Percentiles rank a stretch among this genome's conserved stretches.
These are phyloP conservation scores for Fregetta grallaria DNA, from an alignment of 2,113 vertebrate species.

Conservation along the genomic window DNA sequence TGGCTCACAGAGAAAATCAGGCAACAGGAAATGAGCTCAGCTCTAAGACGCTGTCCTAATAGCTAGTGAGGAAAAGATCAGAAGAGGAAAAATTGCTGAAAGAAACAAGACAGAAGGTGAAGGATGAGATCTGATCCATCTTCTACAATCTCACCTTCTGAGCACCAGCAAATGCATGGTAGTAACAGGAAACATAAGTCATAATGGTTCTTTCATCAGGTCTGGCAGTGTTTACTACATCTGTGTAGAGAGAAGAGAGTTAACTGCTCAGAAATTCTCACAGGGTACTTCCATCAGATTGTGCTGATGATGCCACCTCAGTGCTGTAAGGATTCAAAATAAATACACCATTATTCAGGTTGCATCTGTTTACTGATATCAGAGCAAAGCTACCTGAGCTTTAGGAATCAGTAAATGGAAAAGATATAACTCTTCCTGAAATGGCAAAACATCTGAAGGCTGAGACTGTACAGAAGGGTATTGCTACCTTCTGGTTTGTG, in stretches of 20 bases:
- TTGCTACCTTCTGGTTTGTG: not conserved
- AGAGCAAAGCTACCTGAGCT: not conserved
- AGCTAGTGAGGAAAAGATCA: not conserved
- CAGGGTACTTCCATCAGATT: not conserved
- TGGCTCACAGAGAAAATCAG: conserved; percentile 27
- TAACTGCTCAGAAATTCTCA: conserved; percentile 27
- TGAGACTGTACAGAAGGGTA: not conserved
- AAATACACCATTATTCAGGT: not conserved
- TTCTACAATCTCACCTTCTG: conserved; percentile 73
- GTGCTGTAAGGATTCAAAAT: not conserved
- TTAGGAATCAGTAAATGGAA: not conserved
- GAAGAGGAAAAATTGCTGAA: not conserved
- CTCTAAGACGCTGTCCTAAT: not conserved
- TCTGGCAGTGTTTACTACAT: conserved; percentile 69
- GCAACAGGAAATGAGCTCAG: conserved; percentile 18
- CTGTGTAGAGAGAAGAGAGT: conserved; percentile 64
- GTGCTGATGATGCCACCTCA: not conserved
- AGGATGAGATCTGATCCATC: conserved; percentile 46
- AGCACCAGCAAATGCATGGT: conserved; percentile 71
- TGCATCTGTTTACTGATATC: not conserved
- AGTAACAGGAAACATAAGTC: conserved; percentile 75
- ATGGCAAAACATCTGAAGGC: not conserved
- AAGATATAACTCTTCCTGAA: not conserved
- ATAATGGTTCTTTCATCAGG: conserved; percentile 73
- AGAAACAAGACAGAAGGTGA: conserved; percentile 56